phyloP scores from a whole-genome alignment of 2,113 vertebrate species.

The Oxyura jamaicensis region DNA sequence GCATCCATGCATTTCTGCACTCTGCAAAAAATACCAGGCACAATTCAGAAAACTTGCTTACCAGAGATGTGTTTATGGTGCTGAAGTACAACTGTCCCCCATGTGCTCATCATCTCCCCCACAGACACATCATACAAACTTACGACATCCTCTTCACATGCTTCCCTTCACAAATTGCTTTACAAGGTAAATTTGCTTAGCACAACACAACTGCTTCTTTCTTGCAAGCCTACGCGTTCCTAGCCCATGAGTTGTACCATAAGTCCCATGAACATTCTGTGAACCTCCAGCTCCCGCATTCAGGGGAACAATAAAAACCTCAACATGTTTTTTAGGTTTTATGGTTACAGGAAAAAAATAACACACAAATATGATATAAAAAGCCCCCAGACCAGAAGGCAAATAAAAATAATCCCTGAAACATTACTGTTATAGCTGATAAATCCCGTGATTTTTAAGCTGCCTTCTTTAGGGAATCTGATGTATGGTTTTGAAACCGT shows the following conservation, averaged over 20 bases:
- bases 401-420: constrained; percentile 63
- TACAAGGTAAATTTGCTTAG: not conserved
- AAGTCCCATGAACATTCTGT: constrained; percentile 43
- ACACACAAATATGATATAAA: constrained; percentile 36
- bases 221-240: not conserved
- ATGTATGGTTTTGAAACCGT: not conserved
- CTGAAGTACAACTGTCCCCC: not conserved
- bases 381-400: constrained; percentile 28
- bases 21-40: not conserved
- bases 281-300: constrained; percentile 42
- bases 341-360: not conserved
- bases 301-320: constrained; percentile 52
- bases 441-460: constrained; percentile 1
- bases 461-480: not conserved
- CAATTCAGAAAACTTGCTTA: not conserved
- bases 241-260: not conserved
- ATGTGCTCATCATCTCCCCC: not conserved
- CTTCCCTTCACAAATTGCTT: not conserved
- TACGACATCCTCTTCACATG: not conserved
- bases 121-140: not conserved
- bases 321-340: constrained; percentile 38
- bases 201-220: not conserved
- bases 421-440: constrained; percentile 11
- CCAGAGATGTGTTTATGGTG: not conserved
- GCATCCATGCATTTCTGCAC: not conserved